These are phyloP conservation scores for Pachydiplax longipennis DNA, from an alignment of 2,888 invertebrate genomes.

Conservation along the genomic window DNA sequence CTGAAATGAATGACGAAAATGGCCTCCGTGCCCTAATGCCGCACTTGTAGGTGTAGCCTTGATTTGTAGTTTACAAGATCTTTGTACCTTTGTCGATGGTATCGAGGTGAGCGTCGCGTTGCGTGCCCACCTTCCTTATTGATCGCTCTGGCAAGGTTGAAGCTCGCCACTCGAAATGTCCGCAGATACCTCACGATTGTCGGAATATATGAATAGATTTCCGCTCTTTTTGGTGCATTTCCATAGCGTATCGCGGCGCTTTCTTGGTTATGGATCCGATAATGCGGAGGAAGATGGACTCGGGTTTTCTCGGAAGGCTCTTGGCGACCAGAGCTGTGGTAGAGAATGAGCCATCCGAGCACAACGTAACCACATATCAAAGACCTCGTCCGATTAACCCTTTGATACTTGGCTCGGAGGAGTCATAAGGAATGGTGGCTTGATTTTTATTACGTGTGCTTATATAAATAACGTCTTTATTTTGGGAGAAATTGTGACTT, in stretches of 20 bases:
- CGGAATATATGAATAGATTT: neutral
- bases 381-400: no score
- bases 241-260: neutral
- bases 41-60: neutral
- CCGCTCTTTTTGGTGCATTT: neutral
- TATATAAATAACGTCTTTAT: no score
- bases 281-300: neutral
- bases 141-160: neutral
- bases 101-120: neutral
- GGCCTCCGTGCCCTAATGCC: slow-evolving; percentile 2
- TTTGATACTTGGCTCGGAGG: no score
- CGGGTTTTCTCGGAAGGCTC: neutral
- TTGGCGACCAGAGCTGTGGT: neutral
- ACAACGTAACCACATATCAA: no score
- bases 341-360: neutral
- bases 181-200: neutral
- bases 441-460: no score
- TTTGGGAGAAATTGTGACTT: no score
- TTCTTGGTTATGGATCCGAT: neutral
- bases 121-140: neutral
- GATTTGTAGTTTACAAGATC: slow-evolving; percentile 16
- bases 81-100: neutral
- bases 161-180: neutral
- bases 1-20: neutral
- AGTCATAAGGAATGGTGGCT: no score